Evolutionary conservation across 2,888 invertebrate species (phyloP).

Genomic region (Reticulitermes lucifugus): DNA sequence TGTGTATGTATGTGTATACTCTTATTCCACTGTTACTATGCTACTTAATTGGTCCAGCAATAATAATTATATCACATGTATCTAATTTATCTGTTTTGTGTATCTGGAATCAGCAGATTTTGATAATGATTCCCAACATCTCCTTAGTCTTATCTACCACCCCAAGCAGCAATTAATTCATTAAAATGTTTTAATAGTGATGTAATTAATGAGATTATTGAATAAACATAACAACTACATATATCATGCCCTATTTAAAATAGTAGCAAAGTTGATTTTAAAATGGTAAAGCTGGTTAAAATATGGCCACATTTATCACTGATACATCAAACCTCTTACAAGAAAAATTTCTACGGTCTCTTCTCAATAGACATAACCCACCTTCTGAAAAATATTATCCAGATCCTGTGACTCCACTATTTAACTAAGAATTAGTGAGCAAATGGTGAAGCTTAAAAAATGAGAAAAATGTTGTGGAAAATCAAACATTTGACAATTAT

Average conservation of each 20-base stretch:
- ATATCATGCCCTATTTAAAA: not conserved
- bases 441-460: too few relatives aligned
- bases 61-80: not conserved
- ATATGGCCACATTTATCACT: not conserved
- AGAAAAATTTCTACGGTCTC: conserved; percentile 23
- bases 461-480: too few relatives aligned
- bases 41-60: not conserved
- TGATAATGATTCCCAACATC: conserved; percentile 25
- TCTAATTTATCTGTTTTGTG: not conserved
- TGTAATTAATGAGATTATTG: not conserved
- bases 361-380: conserved; percentile 2
- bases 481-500: too few relatives aligned
- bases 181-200: not conserved
- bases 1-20: not conserved
- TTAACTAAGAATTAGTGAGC: too few relatives aligned
- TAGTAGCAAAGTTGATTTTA: not conserved
- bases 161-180: not conserved
- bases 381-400: conserved; percentile 21
- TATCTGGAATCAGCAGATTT: conserved; percentile 25
- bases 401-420: not conserved
- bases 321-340: not conserved
- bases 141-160: conserved; percentile 24
- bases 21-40: not conserved
- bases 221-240: conserved; percentile 18
- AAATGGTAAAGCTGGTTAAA: conserved; percentile 5